Percentiles rank a stretch among this genome's conserved stretches.
These are phyloP conservation scores for Catocala nupta DNA, from an alignment of 2,888 invertebrate species.

Conservation along the genomic window DNA sequence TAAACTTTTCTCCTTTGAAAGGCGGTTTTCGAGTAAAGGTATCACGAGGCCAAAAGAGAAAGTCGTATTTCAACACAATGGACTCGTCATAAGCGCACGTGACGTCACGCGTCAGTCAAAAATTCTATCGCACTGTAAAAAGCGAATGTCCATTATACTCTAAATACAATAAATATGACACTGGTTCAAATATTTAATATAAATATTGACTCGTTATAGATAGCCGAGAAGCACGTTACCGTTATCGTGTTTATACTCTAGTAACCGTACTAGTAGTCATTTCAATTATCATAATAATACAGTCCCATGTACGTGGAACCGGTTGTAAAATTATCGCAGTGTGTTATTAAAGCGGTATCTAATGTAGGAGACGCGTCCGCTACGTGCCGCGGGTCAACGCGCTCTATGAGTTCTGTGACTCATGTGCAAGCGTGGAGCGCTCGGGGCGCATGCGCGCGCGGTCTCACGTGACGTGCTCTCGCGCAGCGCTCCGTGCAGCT, in stretches of 20 bases:
- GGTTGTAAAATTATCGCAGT: slow-evolving; percentile 64
- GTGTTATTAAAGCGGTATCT: slow-evolving; percentile 52
- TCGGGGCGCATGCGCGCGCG: slow-evolving; percentile 26
- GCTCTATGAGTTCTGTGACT: slow-evolving; percentile 60
- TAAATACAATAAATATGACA: slow-evolving; percentile 21
- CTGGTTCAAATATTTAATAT: slow-evolving; percentile 28
- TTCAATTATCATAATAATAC: slow-evolving; percentile 63
- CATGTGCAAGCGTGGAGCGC: slow-evolving; percentile 41
- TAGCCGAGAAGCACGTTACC: slow-evolving; percentile 45
- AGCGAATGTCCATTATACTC: slow-evolving; percentile 14
- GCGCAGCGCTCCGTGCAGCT: slow-evolving; percentile 51
- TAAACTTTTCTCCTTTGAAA: slow-evolving; percentile 42
- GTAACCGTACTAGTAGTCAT: slow-evolving; percentile 53
- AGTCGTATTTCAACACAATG: slow-evolving; percentile 53
- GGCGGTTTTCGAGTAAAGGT: slow-evolving; percentile 38
- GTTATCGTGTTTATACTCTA: slow-evolving; percentile 60
- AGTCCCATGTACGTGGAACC: slow-evolving; percentile 59
- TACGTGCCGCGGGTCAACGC: slow-evolving; percentile 72
- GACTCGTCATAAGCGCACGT: slow-evolving; percentile 35
- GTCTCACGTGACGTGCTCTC: slow-evolving; percentile 55
- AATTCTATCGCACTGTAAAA: slow-evolving; percentile 18
- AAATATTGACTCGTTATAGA: slow-evolving; percentile 42
- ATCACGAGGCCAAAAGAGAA: slow-evolving; percentile 58
- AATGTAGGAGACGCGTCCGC: slow-evolving; percentile 61
- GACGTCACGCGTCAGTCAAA: slow-evolving; percentile 17